These are phyloP conservation scores for Chrysina gloriosa DNA, from an alignment of 2,888 invertebrate species.

Conservation along the genomic window DNA sequence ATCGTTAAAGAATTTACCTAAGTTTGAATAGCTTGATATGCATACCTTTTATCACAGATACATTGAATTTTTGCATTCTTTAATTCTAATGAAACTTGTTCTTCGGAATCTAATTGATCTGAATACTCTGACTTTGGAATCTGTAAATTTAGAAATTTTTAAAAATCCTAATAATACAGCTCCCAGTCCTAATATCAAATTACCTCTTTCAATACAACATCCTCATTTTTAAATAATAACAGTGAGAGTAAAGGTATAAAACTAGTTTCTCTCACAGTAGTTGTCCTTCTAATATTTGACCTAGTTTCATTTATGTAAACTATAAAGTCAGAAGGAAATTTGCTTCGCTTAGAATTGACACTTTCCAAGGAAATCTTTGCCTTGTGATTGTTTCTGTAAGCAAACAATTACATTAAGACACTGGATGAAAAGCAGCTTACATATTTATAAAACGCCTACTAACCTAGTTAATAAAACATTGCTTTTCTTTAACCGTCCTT, in stretches of 20 bases:
- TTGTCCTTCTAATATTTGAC: slow-evolving; percentile 68
- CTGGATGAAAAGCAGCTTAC: slow-evolving; percentile 2
- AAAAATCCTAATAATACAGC: neutral
- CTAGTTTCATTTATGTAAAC: slow-evolving; percentile 71
- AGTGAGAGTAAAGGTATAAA: slow-evolving; percentile 71
- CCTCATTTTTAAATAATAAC: slow-evolving; percentile 67
- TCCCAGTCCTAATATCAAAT: slow-evolving; percentile 1
- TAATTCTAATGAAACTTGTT: slow-evolving; percentile 58
- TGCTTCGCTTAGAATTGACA: slow-evolving; percentile 69
- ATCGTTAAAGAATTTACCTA: too few species aligned
- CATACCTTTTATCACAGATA: slow-evolving; percentile 63
- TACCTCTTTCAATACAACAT: slow-evolving; percentile 56
- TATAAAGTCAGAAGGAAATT: slow-evolving; percentile 66
- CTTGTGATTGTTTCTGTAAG: slow-evolving; percentile 68
- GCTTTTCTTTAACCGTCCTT: slow-evolving; percentile 67
- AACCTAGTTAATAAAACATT: slow-evolving; percentile 69
- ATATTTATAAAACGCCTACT: slow-evolving; percentile 9
- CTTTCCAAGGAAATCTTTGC: slow-evolving; percentile 73
- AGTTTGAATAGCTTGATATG: too few species aligned
- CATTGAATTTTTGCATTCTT: slow-evolving; percentile 61
- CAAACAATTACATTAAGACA: slow-evolving; percentile 37
- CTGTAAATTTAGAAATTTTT: slow-evolving; percentile 47
- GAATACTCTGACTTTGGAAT: slow-evolving; percentile 45
- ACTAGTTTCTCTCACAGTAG: slow-evolving; percentile 70
- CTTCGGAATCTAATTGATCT: slow-evolving; percentile 46